Evolutionary conservation across 2,113 vertebrate species (phyloP).

Genomic region (Albula goreensis): DNA sequence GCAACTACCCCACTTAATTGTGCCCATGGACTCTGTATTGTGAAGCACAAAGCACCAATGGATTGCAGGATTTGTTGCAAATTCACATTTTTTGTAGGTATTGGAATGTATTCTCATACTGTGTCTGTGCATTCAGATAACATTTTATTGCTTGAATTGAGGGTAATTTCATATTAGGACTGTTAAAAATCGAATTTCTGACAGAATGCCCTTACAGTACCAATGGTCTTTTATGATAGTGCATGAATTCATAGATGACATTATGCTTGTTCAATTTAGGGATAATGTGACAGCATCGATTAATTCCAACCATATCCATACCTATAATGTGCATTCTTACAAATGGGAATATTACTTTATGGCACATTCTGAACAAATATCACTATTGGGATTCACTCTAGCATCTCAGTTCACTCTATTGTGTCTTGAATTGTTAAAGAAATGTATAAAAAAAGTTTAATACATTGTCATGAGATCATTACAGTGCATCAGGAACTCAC

Average conservation of each 20-base stretch:
- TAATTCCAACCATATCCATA: neutral
- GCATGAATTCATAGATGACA: slow-evolving; percentile 16
- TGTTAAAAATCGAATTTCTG: slow-evolving; percentile 9
- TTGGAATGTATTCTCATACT: slow-evolving; percentile 6
- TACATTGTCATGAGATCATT: too few species aligned
- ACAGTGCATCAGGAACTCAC: neutral
- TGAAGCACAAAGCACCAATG: neutral
- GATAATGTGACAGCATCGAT: neutral
- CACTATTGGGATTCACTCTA: neutral
- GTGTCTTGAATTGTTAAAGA: too few species aligned
- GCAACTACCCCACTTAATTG: slow-evolving; percentile 12
- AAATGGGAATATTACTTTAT: neutral
- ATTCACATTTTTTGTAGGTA: neutral
- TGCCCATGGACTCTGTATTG: neutral
- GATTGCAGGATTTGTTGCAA: neutral
- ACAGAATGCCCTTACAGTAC: neutral
- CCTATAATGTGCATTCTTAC: neutral
- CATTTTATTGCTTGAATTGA: slow-evolving; percentile 10
- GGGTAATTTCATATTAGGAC: slow-evolving; percentile 6
- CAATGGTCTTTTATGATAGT: slow-evolving; percentile 7
- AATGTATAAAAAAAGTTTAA: too few species aligned
- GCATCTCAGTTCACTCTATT: too few species aligned
- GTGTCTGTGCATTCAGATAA: neutral
- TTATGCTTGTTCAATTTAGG: neutral
- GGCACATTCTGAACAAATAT: neutral